A percentile compares a stretch with the other conserved stretches of the same genome.
Conservation (phyloP, 1,140 invertebrate genomes). For the Solenopsis fugax region DNA sequence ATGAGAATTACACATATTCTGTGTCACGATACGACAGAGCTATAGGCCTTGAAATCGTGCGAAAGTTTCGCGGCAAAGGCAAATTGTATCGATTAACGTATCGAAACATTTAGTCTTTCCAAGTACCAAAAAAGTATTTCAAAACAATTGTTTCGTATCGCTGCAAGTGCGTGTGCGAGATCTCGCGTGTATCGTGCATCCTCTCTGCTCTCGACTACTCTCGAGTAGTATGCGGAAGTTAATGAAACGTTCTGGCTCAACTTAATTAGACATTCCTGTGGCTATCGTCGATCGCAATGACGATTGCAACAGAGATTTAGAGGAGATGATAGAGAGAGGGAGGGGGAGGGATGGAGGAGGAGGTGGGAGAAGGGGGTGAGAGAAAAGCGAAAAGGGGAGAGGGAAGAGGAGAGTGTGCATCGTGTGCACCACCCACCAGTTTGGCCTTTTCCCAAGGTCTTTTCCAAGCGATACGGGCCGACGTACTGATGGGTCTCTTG, state of each 20-base stretch:
- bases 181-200: background rate
- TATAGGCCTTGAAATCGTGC: constrained; percentile 16
- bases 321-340: background rate
- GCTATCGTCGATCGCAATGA: constrained; percentile 1
- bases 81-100: constrained; percentile 17
- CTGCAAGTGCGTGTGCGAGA: background rate
- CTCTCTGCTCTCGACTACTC: too few relatives aligned
- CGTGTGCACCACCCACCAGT: constrained; percentile 92
- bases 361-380: background rate
- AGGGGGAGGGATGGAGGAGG: too few relatives aligned
- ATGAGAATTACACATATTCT: constrained; percentile 11
- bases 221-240: background rate
- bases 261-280: constrained; percentile 34
- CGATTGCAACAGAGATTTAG: background rate
- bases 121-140: background rate
- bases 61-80: constrained; percentile 14
- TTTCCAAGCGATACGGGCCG: constrained; percentile 99
- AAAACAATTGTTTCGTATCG: background rate
- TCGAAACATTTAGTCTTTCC: background rate
- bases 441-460: constrained; percentile 99
- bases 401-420: background rate
- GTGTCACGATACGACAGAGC: background rate
- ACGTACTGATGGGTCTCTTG: constrained; percentile 96
- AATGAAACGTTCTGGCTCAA: background rate
- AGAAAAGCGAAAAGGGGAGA: too few relatives aligned